Conservation (phyloP, 2,797 vertebrate species). For the Paratrypauchen microcephalus region DNA sequence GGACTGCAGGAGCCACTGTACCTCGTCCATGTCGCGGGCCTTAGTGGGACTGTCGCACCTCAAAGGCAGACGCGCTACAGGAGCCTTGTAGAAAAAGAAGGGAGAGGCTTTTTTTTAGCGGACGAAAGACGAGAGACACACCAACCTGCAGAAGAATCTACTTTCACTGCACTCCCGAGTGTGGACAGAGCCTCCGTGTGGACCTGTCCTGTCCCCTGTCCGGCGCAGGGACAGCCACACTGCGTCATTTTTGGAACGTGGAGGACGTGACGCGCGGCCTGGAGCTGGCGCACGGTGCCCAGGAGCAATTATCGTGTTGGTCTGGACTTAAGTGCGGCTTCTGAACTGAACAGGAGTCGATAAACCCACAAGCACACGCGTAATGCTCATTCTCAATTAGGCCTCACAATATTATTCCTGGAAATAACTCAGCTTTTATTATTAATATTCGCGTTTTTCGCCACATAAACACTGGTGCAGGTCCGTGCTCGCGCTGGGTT, state of each 20-base stretch:
- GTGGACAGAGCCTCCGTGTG: no score
- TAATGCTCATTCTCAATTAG: conserved; percentile 62
- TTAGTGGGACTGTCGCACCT: conserved; percentile 89
- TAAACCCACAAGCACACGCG: conserved; percentile 65
- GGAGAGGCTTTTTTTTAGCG: conserved; percentile 64
- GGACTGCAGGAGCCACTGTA: conserved; percentile 60
- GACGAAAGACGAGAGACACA: conserved; percentile 32
- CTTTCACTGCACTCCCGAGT: background rate
- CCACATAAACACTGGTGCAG: conserved; percentile 42
- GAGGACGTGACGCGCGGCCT: conserved; percentile 47
- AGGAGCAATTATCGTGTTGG: conserved; percentile 69
- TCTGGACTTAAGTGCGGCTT: conserved; percentile 66
- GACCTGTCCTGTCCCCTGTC: no score
- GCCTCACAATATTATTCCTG: conserved; percentile 47
- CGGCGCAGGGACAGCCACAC: background rate
- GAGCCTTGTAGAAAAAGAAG: conserved; percentile 79
- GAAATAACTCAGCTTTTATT: conserved; percentile 53
- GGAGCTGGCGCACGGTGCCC: conserved; percentile 56
- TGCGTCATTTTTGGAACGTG: background rate
- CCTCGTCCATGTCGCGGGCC: conserved; percentile 82
- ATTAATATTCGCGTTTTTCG: conserved; percentile 21
- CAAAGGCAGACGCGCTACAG: conserved; percentile 83
- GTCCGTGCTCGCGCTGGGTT: conserved; percentile 23
- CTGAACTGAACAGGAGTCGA: conserved; percentile 69
- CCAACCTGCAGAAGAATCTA: conserved; percentile 9